These are phyloP conservation scores for Microplitis deprimator DNA, from an alignment of 2,888 invertebrate genomes.

Conservation along the genomic window DNA sequence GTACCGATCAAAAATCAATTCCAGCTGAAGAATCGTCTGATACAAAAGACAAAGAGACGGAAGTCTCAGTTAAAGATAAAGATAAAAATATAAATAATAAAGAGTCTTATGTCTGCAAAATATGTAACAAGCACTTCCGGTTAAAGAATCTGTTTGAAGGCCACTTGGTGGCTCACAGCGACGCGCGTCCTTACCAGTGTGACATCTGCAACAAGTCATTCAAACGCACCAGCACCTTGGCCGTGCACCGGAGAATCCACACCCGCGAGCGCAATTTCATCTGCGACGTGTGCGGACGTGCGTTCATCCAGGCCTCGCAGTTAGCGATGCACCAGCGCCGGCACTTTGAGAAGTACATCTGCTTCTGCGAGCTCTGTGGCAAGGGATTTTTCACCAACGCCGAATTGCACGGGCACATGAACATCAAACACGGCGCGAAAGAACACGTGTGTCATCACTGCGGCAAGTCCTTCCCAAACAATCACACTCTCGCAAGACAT, in stretches of 20 bases:
- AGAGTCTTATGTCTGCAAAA: slow-evolving; percentile 54
- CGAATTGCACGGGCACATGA: slow-evolving; percentile 66
- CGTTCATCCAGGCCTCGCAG: slow-evolving; percentile 65
- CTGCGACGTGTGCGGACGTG: slow-evolving; percentile 64
- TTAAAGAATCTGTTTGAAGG: slow-evolving; percentile 62
- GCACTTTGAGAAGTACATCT: slow-evolving; percentile 62
- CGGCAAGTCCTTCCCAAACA: slow-evolving; percentile 62
- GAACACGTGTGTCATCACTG: slow-evolving; percentile 64
- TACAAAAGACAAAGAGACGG: neutral
- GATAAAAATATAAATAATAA: no score
- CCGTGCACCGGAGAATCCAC: slow-evolving; percentile 64
- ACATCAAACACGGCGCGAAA: slow-evolving; percentile 64
- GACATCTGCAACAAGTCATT: slow-evolving; percentile 63
- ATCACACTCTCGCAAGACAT: slow-evolving; percentile 61
- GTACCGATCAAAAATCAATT: no score
- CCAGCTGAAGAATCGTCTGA: no score
- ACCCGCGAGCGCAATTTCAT: slow-evolving; percentile 62
- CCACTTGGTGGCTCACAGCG: slow-evolving; percentile 63
- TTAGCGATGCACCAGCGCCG: slow-evolving; percentile 62
- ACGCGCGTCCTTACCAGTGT: slow-evolving; percentile 61
- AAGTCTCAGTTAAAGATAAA: no score
- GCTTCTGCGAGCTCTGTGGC: slow-evolving; percentile 59
- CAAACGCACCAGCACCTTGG: slow-evolving; percentile 63
- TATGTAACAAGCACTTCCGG: slow-evolving; percentile 60
- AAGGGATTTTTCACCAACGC: slow-evolving; percentile 67